Percentiles rank a stretch among this genome's conserved stretches.
Conservation (phyloP, 2,888 invertebrate species). For the Nomada ferruginata region DNA sequence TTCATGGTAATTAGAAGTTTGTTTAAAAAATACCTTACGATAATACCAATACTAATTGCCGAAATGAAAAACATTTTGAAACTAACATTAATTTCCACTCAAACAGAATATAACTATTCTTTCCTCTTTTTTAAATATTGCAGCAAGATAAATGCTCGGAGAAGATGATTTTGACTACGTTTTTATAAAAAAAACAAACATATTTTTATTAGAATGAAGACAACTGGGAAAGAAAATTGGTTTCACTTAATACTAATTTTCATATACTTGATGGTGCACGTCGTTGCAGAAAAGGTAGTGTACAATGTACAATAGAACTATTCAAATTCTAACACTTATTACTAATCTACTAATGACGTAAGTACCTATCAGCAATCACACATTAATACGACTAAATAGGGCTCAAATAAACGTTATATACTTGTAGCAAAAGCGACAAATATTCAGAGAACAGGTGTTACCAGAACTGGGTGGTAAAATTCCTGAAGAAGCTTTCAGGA, state of each 20-base stretch:
- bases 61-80: no score
- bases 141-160: constrained; percentile 21
- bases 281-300: constrained; percentile 60
- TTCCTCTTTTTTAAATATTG: not conserved
- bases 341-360: not conserved
- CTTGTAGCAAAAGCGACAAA: constrained; percentile 86
- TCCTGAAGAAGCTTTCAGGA: constrained; percentile 87
- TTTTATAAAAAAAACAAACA: constrained; percentile 18
- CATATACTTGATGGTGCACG: constrained; percentile 17
- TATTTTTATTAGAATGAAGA: constrained; percentile 52
- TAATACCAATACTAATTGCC: no score
- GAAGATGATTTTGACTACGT: constrained; percentile 37
- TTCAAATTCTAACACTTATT: not conserved
- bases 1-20: no score
- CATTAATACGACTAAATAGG: not conserved
- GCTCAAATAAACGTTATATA: not conserved
- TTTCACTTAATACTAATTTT: constrained; percentile 29
- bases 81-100: no score
- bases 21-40: no score
- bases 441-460: constrained; percentile 87
- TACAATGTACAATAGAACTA: not conserved
- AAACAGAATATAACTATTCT: no score
- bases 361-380: not conserved
- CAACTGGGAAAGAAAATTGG: constrained; percentile 47
- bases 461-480: constrained; percentile 88